Conservation (phyloP, 2,888 invertebrate species). For the Deilephila porcellus region DNA sequence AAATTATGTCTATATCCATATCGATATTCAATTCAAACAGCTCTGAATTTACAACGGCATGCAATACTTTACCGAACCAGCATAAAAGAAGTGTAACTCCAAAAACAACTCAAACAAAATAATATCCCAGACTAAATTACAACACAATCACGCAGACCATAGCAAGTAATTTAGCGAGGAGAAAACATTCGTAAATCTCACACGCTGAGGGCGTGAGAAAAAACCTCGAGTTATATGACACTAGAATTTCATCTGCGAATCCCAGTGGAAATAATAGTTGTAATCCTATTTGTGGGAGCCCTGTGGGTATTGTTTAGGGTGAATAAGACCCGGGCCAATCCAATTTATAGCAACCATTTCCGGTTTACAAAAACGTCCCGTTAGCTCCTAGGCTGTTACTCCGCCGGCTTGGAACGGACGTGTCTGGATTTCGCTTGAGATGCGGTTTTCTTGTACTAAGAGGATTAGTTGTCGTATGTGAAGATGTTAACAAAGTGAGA, state of each 20-base stretch:
- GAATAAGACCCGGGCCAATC: slow-evolving; percentile 38
- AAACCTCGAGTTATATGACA: slow-evolving; percentile 28
- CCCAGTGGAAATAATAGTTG: slow-evolving; percentile 38
- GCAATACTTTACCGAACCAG: no score
- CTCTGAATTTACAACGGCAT: no score
- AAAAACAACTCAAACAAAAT: no score
- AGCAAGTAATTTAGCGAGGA: background rate
- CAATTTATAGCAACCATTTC: slow-evolving; percentile 48
- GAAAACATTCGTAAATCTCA: slow-evolving; percentile 6
- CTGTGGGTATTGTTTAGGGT: slow-evolving; percentile 43
- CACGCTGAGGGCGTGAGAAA: slow-evolving; percentile 28
- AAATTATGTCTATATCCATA: no score
- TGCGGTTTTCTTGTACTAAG: background rate
- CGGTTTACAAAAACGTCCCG: slow-evolving; percentile 36
- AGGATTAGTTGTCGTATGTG: no score
- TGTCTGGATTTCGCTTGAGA: no score
- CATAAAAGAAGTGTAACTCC: no score
- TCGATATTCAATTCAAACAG: no score
- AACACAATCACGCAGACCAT: background rate
- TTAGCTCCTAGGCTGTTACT: background rate
- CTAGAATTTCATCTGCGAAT: slow-evolving; percentile 30
- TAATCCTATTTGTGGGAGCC: slow-evolving; percentile 30
- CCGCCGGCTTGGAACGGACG: background rate
- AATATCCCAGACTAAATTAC: background rate
- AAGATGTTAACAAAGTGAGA: no score